A percentile compares a stretch with the other conserved stretches of the same genome.
Conservation (phyloP, 2,888 invertebrate species). For the Synergus japonicus region DNA sequence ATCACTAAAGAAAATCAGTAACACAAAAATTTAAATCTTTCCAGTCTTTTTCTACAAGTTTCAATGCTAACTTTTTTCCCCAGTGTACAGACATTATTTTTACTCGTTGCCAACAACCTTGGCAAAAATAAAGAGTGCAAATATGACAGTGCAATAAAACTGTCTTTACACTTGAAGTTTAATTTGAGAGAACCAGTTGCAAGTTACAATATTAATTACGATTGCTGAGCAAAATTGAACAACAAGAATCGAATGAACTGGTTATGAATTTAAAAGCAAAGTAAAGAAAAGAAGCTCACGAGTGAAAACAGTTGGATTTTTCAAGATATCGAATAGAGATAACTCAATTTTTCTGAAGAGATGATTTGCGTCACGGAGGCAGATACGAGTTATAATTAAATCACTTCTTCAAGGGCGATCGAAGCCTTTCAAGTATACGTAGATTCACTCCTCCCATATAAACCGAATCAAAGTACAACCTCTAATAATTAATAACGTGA, state of each 20-base stretch:
- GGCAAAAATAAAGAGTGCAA: neutral
- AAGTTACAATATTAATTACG: neutral
- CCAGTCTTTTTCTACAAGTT: neutral
- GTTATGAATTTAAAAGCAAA: neutral
- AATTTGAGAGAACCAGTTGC: neutral
- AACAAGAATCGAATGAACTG: constrained; percentile 11
- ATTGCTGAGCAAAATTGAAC: constrained; percentile 3
- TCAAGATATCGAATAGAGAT: neutral
- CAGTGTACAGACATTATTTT: neutral
- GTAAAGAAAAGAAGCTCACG: neutral
- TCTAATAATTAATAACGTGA: constrained; percentile 29
- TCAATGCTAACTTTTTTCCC: neutral
- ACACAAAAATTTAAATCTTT: neutral
- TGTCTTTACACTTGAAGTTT: neutral
- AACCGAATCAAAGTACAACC: constrained; percentile 28
- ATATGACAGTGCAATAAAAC: neutral
- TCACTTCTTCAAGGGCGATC: no score
- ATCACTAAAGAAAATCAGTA: neutral
- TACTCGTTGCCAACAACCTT: constrained; percentile 10
- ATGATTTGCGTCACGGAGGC: neutral
- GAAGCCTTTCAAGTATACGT: neutral
- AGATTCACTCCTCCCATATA: constrained; percentile 26
- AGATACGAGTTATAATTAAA: neutral
- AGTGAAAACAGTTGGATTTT: neutral
- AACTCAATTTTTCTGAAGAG: neutral